Evolutionary conservation across 2,888 invertebrate genomes (phyloP).

Genomic region (Geotrupes spiniger): DNA sequence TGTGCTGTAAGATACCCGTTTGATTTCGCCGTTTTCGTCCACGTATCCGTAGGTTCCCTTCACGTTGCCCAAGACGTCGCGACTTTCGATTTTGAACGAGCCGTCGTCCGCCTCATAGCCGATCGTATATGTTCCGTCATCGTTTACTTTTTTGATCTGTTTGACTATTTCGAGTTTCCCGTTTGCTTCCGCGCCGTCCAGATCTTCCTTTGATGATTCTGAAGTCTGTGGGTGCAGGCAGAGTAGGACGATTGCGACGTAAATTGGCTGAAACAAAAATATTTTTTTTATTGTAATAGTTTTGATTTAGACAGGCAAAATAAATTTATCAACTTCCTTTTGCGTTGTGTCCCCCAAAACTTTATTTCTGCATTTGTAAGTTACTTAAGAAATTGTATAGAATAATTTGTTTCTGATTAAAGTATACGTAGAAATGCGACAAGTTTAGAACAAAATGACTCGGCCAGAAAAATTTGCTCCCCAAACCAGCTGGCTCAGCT

Average conservation of each 20-base stretch:
- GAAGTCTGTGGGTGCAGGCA: background rate
- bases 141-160: slow-evolving; percentile 76
- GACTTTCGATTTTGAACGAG: slow-evolving; percentile 80
- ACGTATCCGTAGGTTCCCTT: slow-evolving; percentile 82
- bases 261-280: background rate
- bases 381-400: too few species aligned
- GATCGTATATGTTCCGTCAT: slow-evolving; percentile 80
- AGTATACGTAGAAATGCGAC: too few species aligned
- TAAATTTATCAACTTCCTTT: too few species aligned
- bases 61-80: slow-evolving; percentile 75
- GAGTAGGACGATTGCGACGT: background rate
- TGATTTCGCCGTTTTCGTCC: slow-evolving; percentile 73
- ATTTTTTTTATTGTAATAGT: too few species aligned
- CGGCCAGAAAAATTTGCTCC: too few species aligned
- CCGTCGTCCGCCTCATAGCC: slow-evolving; percentile 85
- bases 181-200: slow-evolving; percentile 62
- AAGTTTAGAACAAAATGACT: too few species aligned
- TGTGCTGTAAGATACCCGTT: slow-evolving; percentile 72
- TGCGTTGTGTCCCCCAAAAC: too few species aligned
- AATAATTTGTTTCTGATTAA: too few species aligned
- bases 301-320: too few species aligned
- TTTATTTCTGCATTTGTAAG: too few species aligned
- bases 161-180: slow-evolving; percentile 77
- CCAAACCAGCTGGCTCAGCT: too few species aligned
- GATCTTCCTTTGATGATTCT: slow-evolving; percentile 51